Evolutionary conservation across 2,797 vertebrate species (phyloP).

Genomic region (Channa striata): DNA sequence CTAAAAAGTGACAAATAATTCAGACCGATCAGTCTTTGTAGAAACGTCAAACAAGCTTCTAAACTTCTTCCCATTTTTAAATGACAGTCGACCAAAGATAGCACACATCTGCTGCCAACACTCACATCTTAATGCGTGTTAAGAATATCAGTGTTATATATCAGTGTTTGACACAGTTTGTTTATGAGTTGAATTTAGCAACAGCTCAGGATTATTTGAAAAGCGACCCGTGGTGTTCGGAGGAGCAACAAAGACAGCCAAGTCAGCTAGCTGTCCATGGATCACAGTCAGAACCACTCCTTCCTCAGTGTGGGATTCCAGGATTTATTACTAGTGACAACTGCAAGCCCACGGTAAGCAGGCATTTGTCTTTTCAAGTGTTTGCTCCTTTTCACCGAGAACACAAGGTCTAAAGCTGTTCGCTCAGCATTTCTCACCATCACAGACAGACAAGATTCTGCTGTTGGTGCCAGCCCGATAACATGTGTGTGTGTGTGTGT

Average conservation of each 20-base stretch:
- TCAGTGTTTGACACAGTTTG: slow-evolving; percentile 54
- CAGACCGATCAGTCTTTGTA: slow-evolving; percentile 1
- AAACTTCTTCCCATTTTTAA: slow-evolving; percentile 20
- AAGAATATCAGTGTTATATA: slow-evolving; percentile 41
- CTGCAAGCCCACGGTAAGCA: slow-evolving; percentile 32
- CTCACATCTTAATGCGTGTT: slow-evolving; percentile 47
- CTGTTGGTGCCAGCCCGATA: slow-evolving; percentile 48
- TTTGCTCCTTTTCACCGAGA: slow-evolving; percentile 45
- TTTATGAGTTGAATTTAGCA: slow-evolving; percentile 56
- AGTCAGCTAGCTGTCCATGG: slow-evolving; percentile 18
- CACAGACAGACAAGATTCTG: slow-evolving; percentile 59
- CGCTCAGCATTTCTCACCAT: slow-evolving; percentile 56
- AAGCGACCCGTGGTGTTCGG: slow-evolving; percentile 29
- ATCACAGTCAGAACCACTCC: slow-evolving; percentile 21
- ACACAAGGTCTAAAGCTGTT: slow-evolving; percentile 63
- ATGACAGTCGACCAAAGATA: slow-evolving; percentile 45
- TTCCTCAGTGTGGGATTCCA: slow-evolving; percentile 5
- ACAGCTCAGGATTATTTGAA: slow-evolving; percentile 47
- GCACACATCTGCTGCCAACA: slow-evolving; percentile 41
- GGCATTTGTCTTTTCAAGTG: slow-evolving; percentile 57
- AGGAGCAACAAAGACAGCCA: slow-evolving; percentile 11
- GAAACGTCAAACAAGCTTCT: slow-evolving; percentile 30
- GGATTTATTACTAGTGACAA: slow-evolving; percentile 47
- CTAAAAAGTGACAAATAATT: slow-evolving; percentile 15
- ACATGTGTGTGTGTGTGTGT: slow-evolving; percentile 15